These are phyloP conservation scores for Lipotes vexillifer DNA, from an alignment of 2,113 vertebrate species.

Conservation along the genomic window DNA sequence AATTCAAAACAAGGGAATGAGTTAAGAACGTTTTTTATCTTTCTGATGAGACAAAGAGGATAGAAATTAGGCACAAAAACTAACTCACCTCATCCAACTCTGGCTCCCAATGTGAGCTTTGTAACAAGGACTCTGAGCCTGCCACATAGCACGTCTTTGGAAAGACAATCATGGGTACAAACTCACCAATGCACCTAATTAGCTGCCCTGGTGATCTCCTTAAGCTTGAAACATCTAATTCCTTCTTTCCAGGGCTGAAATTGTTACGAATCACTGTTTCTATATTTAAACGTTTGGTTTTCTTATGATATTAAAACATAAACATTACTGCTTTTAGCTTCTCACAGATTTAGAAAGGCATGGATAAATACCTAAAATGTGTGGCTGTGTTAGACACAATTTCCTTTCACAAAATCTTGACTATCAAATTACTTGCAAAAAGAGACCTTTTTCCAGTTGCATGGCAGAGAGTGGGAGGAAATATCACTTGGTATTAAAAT, in stretches of 20 bases:
- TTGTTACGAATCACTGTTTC: not conserved
- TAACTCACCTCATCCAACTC: not conserved
- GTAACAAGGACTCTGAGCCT: not conserved
- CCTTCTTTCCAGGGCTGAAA: not conserved
- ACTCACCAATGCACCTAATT: not conserved
- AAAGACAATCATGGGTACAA: not conserved
- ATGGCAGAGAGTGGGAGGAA: not conserved
- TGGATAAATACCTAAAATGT: not conserved
- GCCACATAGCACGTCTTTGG: not conserved
- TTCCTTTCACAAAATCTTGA: not conserved
- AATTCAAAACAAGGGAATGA: not conserved
- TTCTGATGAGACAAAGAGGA: not conserved
- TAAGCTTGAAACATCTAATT: not conserved
- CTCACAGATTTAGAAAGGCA: constrained; percentile 10
- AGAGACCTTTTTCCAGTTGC: not conserved
- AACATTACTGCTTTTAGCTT: not conserved
- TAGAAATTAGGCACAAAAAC: not conserved
- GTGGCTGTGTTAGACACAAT: not conserved
- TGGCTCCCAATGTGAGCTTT: not conserved
- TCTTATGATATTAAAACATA: not conserved
- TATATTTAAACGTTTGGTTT: not conserved
- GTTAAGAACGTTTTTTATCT: not conserved
- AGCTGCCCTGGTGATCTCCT: not conserved
- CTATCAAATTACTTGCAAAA: not conserved
- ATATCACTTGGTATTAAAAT: constrained; percentile 2